These are phyloP conservation scores for Harpegnathos saltator DNA, from an alignment of 1,140 invertebrate genomes.

Conservation along the genomic window DNA sequence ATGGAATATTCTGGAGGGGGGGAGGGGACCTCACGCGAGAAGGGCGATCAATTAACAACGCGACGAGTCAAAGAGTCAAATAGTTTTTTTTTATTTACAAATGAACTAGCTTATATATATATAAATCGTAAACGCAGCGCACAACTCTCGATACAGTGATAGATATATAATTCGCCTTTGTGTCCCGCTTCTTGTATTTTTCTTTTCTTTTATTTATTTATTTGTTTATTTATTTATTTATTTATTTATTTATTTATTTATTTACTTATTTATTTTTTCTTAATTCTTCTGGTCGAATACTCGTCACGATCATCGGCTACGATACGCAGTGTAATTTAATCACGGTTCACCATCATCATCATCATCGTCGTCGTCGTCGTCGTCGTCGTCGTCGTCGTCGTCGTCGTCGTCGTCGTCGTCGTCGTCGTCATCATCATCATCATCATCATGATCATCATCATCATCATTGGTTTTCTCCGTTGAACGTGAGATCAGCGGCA, in stretches of 20 bases:
- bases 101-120: slow-evolving; percentile 81
- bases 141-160: slow-evolving; percentile 83
- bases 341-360: background rate
- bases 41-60: background rate
- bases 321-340: slow-evolving; percentile 60
- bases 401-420: too few species aligned
- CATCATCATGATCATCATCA: too few species aligned
- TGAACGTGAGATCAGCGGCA: slow-evolving; percentile 11
- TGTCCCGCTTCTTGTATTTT: slow-evolving; percentile 67
- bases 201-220: slow-evolving; percentile 25
- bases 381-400: too few species aligned
- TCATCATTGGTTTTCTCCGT: background rate
- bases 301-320: slow-evolving; percentile 78
- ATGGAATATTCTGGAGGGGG: too few species aligned
- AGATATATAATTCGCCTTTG: slow-evolving; percentile 77
- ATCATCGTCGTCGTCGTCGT: too few species aligned
- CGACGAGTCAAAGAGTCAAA: slow-evolving; percentile 83
- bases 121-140: slow-evolving; percentile 82
- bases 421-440: too few species aligned
- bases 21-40: background rate
- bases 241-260: slow-evolving; percentile 1
- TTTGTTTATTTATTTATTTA: too few species aligned
- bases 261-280: too few species aligned
- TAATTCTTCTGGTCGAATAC: slow-evolving; percentile 59
- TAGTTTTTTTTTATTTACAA: slow-evolving; percentile 86